phyloP scores from a whole-genome alignment of 2,888 invertebrate species.

The Cyclophora punctaria region DNA sequence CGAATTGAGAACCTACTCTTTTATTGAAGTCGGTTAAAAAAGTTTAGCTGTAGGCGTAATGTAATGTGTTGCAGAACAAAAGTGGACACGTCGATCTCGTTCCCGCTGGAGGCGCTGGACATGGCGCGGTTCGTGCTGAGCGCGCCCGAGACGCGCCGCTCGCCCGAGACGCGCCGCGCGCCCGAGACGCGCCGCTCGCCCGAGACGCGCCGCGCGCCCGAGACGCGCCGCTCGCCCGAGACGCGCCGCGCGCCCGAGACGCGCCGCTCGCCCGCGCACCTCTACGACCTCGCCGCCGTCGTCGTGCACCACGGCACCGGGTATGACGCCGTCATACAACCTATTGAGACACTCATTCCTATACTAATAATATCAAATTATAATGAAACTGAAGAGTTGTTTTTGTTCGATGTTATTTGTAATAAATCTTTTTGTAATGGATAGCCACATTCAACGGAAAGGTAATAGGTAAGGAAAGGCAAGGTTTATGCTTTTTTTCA shows the following conservation, averaged over 20 bases:
- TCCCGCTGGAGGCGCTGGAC: conserved; percentile 83
- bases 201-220: conserved; percentile 77
- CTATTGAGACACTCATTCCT: too few species aligned
- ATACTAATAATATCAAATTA: too few species aligned
- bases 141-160: conserved; percentile 78
- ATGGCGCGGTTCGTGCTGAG: conserved; percentile 84
- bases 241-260: conserved; percentile 79
- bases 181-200: conserved; percentile 76
- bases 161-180: conserved; percentile 76
- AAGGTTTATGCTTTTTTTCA: too few species aligned
- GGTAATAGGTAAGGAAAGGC: too few species aligned
- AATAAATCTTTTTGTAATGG: too few species aligned
- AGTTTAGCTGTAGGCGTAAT: neutral
- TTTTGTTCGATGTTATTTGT: too few species aligned
- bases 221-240: conserved; percentile 77
- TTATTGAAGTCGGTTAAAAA: neutral
- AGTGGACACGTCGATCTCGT: conserved; percentile 84
- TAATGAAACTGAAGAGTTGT: too few species aligned
- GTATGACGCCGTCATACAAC: conserved; percentile 38
- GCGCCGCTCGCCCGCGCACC: conserved; percentile 73
- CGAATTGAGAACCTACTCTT: neutral
- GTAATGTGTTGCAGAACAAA: conserved; percentile 73
- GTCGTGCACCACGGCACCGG: conserved; percentile 89
- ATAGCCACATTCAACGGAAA: too few species aligned
- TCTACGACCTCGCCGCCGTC: conserved; percentile 87